These are phyloP conservation scores for Loris lydekkerianus DNA, from an alignment of 2,797 vertebrate genomes.

Conservation along the genomic window DNA sequence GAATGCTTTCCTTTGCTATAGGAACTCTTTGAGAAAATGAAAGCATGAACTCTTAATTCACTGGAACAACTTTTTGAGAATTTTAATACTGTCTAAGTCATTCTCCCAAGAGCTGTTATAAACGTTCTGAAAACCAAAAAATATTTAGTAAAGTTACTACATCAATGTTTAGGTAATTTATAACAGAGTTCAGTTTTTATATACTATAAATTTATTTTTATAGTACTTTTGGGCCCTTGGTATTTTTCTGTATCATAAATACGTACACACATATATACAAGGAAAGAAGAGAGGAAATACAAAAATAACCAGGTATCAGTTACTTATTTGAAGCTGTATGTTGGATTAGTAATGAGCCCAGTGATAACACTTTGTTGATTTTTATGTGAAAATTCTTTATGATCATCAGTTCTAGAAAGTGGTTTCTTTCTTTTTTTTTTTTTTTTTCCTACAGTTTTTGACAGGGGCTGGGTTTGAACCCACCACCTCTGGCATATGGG, in stretches of 20 bases:
- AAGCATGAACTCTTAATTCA: conserved; percentile 73
- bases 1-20: conserved; percentile 69
- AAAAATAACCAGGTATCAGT: conserved; percentile 40
- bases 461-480: no score
- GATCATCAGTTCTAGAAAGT: conserved; percentile 68
- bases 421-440: no score
- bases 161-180: conserved; percentile 71
- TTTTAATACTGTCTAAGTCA: conserved; percentile 66
- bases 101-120: conserved; percentile 57
- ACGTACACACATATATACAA: neutral
- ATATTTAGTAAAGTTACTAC: conserved; percentile 61
- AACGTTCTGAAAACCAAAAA: conserved; percentile 51
- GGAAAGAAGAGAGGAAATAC: conserved; percentile 13
- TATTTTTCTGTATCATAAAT: conserved; percentile 58
- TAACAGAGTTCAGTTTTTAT: conserved; percentile 69
- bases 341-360: conserved; percentile 53
- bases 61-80: conserved; percentile 72
- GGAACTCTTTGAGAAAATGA: conserved; percentile 75
- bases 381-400: conserved; percentile 70
- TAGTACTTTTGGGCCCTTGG: conserved; percentile 64
- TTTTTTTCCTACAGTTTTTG: no score
- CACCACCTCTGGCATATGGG: no score
- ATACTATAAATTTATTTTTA: conserved; percentile 67
- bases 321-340: conserved; percentile 52
- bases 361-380: conserved; percentile 53